Conservation (phyloP, 2,113 vertebrate species). For the Helogale parvula region DNA sequence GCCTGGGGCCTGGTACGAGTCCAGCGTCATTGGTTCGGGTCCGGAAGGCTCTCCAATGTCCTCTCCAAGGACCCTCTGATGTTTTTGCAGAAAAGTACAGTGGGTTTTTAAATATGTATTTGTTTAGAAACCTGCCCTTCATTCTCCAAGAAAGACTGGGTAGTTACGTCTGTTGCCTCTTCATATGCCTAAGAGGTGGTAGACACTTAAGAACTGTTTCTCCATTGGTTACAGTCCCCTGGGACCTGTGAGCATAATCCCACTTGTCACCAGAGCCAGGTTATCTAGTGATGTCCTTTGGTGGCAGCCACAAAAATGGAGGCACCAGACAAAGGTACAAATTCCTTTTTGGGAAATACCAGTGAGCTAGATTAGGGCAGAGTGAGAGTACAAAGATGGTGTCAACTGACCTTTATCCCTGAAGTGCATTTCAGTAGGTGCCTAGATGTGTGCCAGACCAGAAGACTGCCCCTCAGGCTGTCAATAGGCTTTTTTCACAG, state of each 20-base stretch:
- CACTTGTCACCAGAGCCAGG: not conserved
- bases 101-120: not conserved
- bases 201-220: not conserved
- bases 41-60: slow-evolving; percentile 38
- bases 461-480: not conserved
- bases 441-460: not conserved
- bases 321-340: not conserved
- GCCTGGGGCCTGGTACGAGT: slow-evolving; percentile 42
- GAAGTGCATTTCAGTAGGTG: not conserved
- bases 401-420: not conserved
- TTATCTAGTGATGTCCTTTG: not conserved
- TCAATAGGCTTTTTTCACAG: not conserved
- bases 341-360: not conserved
- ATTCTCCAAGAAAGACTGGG: not conserved
- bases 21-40: slow-evolving; percentile 61
- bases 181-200: not conserved
- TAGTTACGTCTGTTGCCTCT: not conserved
- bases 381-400: not conserved
- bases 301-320: not conserved
- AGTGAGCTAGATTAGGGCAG: not conserved
- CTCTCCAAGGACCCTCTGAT: not conserved
- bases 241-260: not conserved
- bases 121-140: not conserved
- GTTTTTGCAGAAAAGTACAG: not conserved
- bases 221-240: not conserved